Base-by-base conservation (phyloP, 35 echinoderm and acorn worm genomes). In the Ptychodera flava region DNA sequence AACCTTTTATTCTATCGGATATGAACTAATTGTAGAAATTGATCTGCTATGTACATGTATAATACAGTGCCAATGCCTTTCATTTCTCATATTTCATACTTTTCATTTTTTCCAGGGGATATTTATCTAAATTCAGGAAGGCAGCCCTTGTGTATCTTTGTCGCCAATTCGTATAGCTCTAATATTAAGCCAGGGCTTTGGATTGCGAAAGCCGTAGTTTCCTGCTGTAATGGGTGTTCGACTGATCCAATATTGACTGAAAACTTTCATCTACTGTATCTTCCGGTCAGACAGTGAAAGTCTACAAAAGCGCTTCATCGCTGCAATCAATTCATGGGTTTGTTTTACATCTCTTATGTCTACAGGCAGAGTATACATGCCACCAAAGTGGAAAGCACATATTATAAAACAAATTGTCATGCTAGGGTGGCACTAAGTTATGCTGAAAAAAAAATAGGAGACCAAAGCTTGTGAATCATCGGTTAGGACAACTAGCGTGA, bases 121-220 rank as follows among this genome's bases (percentile, higher is more conserved):
- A 64, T 64, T 64, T 64, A 64, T 64, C 45, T 64, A 64, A 64
- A 64, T 64, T 64, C 45, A 64, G 45, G 45, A 64, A 64, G 45
- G 22, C 45, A 64, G 45, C 22, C 45, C 45, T 64, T 64, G 6
- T 64, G 6, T 64, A 64, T 64, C 45, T 64, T 64, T 64, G 45
- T 64, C 22, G 45, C 22, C 22, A 6, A 64, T 64, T 64, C 22
- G n/a, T n/a, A n/a, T n/a, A n/a, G n/a, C n/a, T n/a, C n/a, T n/a
- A n/a, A n/a, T n/a, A n/a, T n/a, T n/a, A n/a, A n/a, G n/a, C n/a
- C n/a, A n/a, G n/a, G n/a, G n/a, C n/a, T n/a, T n/a, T n/a, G n/a
- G n/a, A n/a, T n/a, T n/a, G n/a, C 45, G 22, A 64, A 22, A 6
- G 45, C 22, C 22, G 6, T 64, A 64, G 45, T 64, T 64, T 64